A percentile compares a stretch with the other conserved stretches of the same genome.
Conservation (phyloP, 2,113 vertebrate species). For the Onychostoma macrolepis region DNA sequence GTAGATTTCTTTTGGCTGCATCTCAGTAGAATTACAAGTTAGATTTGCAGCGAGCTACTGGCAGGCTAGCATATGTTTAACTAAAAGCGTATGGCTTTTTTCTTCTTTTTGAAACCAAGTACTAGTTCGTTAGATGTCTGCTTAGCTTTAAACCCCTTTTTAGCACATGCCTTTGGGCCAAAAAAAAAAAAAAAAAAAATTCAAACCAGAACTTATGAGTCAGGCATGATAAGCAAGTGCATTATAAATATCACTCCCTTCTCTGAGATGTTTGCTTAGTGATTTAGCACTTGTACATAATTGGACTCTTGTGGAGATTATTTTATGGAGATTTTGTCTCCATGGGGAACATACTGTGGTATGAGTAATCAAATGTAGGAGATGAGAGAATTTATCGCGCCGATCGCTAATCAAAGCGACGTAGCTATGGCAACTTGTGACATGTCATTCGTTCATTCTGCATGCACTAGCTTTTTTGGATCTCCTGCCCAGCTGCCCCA, state of each 20-base stretch:
- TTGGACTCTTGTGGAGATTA: constrained; percentile 40
- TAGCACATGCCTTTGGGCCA: background rate
- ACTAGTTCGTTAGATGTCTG: background rate
- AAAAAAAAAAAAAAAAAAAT: background rate
- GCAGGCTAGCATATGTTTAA: constrained; percentile 25
- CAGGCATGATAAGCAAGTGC: background rate
- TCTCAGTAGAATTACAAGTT: background rate
- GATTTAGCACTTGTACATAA: constrained; percentile 17
- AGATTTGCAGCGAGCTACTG: background rate
- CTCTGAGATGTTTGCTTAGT: background rate
- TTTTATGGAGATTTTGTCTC: constrained; percentile 36
- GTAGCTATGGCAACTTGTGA: background rate
- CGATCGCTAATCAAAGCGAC: background rate
- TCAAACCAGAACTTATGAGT: constrained; percentile 9
- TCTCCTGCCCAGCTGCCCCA: background rate
- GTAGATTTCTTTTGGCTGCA: background rate
- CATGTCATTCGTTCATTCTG: background rate
- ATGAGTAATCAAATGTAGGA: constrained; percentile 21
- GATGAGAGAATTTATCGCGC: constrained; percentile 1
- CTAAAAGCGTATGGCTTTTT: background rate
- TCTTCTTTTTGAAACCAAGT: background rate
- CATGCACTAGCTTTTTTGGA: background rate
- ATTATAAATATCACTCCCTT: constrained; percentile 23
- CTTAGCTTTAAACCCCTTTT: background rate
- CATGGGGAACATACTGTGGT: constrained; percentile 6